phyloP scores from a whole-genome alignment of 2,888 invertebrate species.

The Nebria brevicollis region DNA sequence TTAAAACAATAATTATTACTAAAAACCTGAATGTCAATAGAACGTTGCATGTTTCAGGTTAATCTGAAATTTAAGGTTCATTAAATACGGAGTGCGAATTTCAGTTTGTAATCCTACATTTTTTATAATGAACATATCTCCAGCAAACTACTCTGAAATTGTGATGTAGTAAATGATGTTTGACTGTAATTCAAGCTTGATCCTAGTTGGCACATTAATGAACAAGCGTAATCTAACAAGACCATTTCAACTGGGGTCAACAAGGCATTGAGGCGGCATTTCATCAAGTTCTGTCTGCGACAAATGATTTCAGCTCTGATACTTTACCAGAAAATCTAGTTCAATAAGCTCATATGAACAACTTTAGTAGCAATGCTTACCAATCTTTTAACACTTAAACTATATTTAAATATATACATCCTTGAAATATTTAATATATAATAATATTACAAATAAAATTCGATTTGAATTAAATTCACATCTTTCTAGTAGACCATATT shows the following conservation, averaged over 20 bases:
- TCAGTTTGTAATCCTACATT: neutral
- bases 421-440: too few relatives aligned
- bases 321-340: neutral
- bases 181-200: neutral
- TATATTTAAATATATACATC: too few relatives aligned
- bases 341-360: neutral
- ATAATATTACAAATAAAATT: too few relatives aligned
- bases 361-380: neutral
- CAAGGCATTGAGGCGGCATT: neutral
- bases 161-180: neutral
- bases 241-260: neutral
- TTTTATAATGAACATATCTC: neutral
- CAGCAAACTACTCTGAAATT: neutral
- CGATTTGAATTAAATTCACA: too few relatives aligned
- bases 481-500: too few relatives aligned
- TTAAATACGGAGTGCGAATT: neutral
- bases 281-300: neutral
- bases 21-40: too few relatives aligned
- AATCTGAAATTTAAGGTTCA: too few relatives aligned
- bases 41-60: too few relatives aligned
- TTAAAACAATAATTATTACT: too few relatives aligned
- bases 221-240: neutral
- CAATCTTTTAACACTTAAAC: too few relatives aligned
- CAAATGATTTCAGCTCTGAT: neutral
- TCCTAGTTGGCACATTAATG: neutral